Conservation (phyloP, 2,113 vertebrate species). For the Aldabrachelys gigantea region DNA sequence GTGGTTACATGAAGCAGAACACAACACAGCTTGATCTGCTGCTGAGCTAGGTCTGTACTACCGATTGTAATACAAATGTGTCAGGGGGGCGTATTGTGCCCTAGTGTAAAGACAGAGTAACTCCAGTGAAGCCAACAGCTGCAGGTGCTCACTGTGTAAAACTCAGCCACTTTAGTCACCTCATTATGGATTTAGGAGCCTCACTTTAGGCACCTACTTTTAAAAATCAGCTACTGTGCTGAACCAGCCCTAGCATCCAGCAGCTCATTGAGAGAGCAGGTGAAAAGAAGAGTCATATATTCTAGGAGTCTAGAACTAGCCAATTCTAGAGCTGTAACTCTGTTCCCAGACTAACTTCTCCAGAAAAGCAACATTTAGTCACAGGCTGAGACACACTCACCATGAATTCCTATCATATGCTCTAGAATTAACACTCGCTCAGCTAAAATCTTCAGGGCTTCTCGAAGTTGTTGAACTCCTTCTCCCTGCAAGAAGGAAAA, state of each 20-base stretch:
- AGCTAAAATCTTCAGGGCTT: slow-evolving; percentile 97
- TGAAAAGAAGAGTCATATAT: accelerated
- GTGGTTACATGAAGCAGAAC: background rate
- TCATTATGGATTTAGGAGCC: background rate
- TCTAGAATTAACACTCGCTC: slow-evolving; percentile 97
- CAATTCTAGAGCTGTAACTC: background rate
- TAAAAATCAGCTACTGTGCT: background rate
- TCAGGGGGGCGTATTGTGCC: background rate
- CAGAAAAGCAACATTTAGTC: background rate
- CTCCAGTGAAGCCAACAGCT: accelerated
- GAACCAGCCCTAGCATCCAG: background rate
- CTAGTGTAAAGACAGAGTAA: background rate
- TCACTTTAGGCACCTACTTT: background rate
- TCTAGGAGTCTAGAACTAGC: background rate
- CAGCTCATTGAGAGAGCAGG: background rate
- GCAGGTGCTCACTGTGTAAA: background rate
- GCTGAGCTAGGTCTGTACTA: slow-evolving; percentile 37
- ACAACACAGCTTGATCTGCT: slow-evolving; percentile 26
- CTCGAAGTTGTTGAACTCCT: slow-evolving; percentile 92
- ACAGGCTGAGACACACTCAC: slow-evolving; percentile 71
- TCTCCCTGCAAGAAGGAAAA: slow-evolving; percentile 79
- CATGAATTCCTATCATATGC: slow-evolving; percentile 97
- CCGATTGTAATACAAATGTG: background rate
- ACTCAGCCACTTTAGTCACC: background rate
- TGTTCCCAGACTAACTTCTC: background rate